Evolutionary conservation across 2,797 vertebrate genomes (phyloP).

Genomic region (Hylomyscus alleni): DNA sequence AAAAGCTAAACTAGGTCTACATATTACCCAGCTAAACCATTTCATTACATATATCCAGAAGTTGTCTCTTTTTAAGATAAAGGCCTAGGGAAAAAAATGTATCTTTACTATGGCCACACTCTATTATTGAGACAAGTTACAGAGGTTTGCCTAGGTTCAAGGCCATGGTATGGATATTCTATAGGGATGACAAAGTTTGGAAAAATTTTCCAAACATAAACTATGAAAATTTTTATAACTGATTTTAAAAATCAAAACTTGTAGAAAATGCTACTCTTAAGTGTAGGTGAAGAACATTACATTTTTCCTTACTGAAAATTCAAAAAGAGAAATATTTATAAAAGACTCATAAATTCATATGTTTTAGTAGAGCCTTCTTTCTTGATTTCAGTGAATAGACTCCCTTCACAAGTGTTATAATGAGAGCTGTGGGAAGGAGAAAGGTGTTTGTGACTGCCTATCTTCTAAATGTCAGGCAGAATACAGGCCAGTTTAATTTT

Average conservation of each 20-base stretch:
- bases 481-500: background rate
- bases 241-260: slow-evolving; percentile 18
- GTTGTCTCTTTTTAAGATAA: background rate
- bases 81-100: background rate
- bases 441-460: background rate
- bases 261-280: background rate
- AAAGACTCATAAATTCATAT: background rate
- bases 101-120: background rate
- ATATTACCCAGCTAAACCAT: background rate
- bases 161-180: background rate
- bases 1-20: background rate
- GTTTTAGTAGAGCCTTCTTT: slow-evolving; percentile 27
- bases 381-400: background rate
- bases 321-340: background rate
- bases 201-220: background rate
- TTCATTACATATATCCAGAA: background rate
- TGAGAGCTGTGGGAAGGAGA: background rate
- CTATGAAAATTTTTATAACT: background rate
- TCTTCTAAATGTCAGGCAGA: background rate
- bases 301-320: slow-evolving; percentile 11
- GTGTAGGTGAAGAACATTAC: background rate
- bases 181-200: background rate
- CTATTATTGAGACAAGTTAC: background rate
- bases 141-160: background rate
- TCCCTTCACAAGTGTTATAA: background rate